Evolutionary conservation across 2,113 vertebrate species (phyloP).

Genomic region (Pelobates fuscus): DNA sequence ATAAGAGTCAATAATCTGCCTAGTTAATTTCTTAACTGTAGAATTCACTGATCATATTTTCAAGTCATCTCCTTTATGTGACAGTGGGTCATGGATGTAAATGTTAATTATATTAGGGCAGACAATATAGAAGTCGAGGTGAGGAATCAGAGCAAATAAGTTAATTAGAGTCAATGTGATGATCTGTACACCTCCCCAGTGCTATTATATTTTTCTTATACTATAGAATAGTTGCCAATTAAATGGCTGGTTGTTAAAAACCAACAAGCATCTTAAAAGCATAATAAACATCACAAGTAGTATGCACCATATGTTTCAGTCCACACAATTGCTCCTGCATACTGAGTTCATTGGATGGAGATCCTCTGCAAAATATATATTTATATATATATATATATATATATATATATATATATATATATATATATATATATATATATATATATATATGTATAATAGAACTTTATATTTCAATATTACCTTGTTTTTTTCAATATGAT

Average conservation of each 20-base stretch:
- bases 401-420: too few species aligned
- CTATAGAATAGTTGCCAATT: conserved; percentile 37
- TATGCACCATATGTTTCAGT: conserved; percentile 34
- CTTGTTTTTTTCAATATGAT: too few species aligned
- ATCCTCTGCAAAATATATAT: background rate
- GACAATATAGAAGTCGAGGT: conserved; percentile 31
- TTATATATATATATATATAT: background rate
- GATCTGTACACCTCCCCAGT: conserved; percentile 9
- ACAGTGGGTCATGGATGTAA: conserved; percentile 15
- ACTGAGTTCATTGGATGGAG: background rate
- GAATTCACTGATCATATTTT: background rate
- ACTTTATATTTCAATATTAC: too few species aligned
- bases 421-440: too few species aligned
- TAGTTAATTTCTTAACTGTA: background rate
- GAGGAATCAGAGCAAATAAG: conserved; percentile 32
- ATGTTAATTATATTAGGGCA: conserved; percentile 33
- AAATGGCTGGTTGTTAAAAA: conserved; percentile 44
- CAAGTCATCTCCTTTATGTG: conserved; percentile 1
- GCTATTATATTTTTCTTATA: conserved; percentile 9
- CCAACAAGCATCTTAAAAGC: conserved; percentile 41
- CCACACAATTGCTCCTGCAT: conserved; percentile 15
- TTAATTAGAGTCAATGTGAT: conserved; percentile 37
- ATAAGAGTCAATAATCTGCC: too few species aligned
- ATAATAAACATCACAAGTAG: conserved; percentile 44
- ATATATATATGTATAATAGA: too few species aligned